A percentile compares a stretch with the other conserved stretches of the same genome.
These are phyloP conservation scores for Paraplagusia blochii DNA, from an alignment of 2,113 vertebrate genomes.

Conservation along the genomic window DNA sequence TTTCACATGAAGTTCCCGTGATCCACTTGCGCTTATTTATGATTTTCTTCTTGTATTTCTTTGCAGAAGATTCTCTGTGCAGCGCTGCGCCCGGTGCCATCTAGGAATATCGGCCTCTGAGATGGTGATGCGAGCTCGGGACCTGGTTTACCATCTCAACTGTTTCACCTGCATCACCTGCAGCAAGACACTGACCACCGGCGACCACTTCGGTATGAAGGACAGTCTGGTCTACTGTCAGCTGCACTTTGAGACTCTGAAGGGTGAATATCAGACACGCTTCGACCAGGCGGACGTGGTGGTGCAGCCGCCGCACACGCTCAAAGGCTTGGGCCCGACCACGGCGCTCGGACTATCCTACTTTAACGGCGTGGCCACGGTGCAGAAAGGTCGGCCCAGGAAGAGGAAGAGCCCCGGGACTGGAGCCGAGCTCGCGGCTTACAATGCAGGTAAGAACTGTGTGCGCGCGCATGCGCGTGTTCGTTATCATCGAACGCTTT, in stretches of 20 bases:
- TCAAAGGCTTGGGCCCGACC: conserved; percentile 88
- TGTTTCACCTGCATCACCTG: conserved; percentile 98
- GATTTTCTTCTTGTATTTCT: conserved; percentile 49
- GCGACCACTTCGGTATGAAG: conserved; percentile 99
- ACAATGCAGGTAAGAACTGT: conserved; percentile 88
- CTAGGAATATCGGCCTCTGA: conserved; percentile 99
- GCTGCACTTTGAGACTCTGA: conserved; percentile 96
- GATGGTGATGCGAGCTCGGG: conserved; percentile 98
- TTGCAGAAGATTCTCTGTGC: conserved; percentile 97
- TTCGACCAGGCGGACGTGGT: conserved; percentile 93
- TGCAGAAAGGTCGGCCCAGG: conserved; percentile 95
- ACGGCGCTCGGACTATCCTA: conserved; percentile 93
- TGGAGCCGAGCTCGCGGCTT: conserved; percentile 91
- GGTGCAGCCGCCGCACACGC: conserved; percentile 45
- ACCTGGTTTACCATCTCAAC: conserved; percentile 97
- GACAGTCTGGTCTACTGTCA: conserved; percentile 98
- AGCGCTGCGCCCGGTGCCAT: conserved; percentile 96
- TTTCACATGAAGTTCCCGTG: background rate
- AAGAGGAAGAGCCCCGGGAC: conserved; percentile 96
- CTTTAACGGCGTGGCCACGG: conserved; percentile 96
- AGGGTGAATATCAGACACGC: conserved; percentile 93
- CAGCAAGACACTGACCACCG: conserved; percentile 98
- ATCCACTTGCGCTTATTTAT: background rate
- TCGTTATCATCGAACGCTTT: too few species aligned
- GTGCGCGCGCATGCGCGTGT: background rate